Base-by-base conservation (phyloP, 1,140 invertebrate species). In the Cherax destructor region DNA sequence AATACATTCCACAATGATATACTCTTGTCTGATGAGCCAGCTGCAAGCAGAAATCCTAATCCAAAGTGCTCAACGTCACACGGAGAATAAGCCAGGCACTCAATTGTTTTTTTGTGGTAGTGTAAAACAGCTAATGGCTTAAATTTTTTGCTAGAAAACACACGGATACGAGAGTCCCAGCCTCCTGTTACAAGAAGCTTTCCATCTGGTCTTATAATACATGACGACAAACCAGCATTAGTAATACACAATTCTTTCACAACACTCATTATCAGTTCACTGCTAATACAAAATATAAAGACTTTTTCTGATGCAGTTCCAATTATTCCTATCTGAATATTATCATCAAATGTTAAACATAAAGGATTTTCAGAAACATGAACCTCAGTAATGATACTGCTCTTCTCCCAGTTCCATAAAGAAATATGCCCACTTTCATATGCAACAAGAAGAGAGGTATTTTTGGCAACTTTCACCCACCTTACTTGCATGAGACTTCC, bases 31-130 rank as follows among this genome's bases (percentile, higher is more conserved):
- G 88, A 92, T 3, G 92, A 93, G 5, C 92, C 92, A 30, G 92
- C 92, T 77, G 92, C 91, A 61, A 93, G 78, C 9, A 93, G 61
- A 81, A 77, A 87, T 52, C 88, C 87, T 16, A 24, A 41, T 78
- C 83, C 87, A 83, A 83, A 90, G 52, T 80, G 50, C 52, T 92
- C 87, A n/a, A 91, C 88, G 77, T 85, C n/a, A 69, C 52, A 69
- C 5, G 65, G 59, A 0, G 92, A 92, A 83, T 85, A 93, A 65
- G 87, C 83, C 13, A 93, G 69, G 61, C 92, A 92, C 16, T 91
- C 91, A 24, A 93, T 86, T n/a, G 90, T 91, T 79, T 93, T 93
- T 59, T 85, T 92, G 74, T 93, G 92, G 79, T 93, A 93, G 13
- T 77, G 72, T 21, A 93, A 65, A 1, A 93, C 92, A n/a, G 92